phyloP scores from a whole-genome alignment of 1,140 invertebrate genomes.

The Batillaria attramentaria region DNA sequence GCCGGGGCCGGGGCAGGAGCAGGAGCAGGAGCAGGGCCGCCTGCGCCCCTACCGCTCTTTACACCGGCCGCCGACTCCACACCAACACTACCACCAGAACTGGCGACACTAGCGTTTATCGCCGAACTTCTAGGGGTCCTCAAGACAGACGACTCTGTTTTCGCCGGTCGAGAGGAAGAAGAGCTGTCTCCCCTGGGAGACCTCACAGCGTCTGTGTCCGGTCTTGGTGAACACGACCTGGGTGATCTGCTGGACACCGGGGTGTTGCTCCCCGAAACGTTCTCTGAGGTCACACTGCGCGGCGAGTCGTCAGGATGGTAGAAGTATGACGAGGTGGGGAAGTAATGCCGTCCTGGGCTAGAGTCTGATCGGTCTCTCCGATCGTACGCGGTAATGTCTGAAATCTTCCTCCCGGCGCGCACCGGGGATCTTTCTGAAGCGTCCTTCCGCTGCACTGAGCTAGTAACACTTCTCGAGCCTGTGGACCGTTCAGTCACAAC shows the following conservation, averaged over 20 bases:
- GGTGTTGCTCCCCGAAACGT: background rate
- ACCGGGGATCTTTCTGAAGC: constrained; percentile 23
- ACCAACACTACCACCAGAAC: too few relatives aligned
- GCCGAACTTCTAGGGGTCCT: background rate
- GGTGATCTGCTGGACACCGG: background rate
- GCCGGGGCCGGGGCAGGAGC: too few relatives aligned
- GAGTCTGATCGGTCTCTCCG: constrained; percentile 35
- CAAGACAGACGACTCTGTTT: background rate
- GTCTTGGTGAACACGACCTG: background rate
- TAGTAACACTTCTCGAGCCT: too few relatives aligned
- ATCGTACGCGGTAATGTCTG: background rate
- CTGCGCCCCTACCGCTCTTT: too few relatives aligned
- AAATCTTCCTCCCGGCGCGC: constrained; percentile 3
- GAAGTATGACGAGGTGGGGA: constrained; percentile 24
- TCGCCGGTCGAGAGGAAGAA: background rate
- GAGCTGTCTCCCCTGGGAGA: background rate
- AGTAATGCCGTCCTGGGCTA: constrained; percentile 34
- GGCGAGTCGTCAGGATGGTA: constrained; percentile 28
- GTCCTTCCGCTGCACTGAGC: background rate
- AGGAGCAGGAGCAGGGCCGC: too few relatives aligned
- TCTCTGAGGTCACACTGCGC: too few relatives aligned
- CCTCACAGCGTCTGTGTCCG: background rate
- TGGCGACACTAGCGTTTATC: too few relatives aligned
- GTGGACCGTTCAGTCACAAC: background rate
- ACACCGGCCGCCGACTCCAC: too few relatives aligned